phyloP scores from a whole-genome alignment of 2,888 invertebrate genomes.

The Thumatha senex region DNA sequence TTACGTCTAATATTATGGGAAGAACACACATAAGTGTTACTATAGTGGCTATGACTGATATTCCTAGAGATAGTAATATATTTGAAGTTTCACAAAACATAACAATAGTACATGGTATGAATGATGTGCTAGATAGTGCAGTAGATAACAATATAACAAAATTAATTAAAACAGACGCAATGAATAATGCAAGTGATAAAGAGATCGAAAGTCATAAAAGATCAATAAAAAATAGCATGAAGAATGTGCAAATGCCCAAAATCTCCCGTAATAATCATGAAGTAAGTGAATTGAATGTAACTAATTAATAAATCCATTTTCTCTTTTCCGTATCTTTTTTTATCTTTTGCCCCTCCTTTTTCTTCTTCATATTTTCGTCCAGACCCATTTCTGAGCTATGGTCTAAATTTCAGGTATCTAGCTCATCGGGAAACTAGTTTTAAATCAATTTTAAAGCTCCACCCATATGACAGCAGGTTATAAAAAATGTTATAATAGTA shows the following conservation, averaged over 20 bases:
- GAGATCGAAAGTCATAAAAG: neutral
- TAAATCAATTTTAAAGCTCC: no score
- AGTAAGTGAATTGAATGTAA: neutral
- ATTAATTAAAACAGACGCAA: no score
- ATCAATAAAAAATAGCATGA: neutral
- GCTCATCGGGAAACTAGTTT: no score
- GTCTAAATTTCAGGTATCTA: no score
- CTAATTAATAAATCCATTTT: no score
- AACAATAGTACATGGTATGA: neutral
- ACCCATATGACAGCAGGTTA: no score
- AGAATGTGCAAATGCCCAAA: neutral
- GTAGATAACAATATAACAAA: neutral
- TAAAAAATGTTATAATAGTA: no score
- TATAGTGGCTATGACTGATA: constrained; percentile 9
- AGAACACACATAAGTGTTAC: constrained; percentile 6
- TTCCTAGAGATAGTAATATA: neutral
- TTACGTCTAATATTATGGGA: neutral
- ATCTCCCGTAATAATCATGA: neutral
- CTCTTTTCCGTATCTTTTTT: no score
- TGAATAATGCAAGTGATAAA: no score
- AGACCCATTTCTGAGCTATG: no score
- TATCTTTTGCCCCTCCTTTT: no score
- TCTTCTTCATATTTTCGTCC: no score
- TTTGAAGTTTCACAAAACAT: neutral
- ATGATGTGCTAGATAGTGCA: neutral